Conservation (phyloP, 2,113 vertebrate species). For the Catharus minimus region DNA sequence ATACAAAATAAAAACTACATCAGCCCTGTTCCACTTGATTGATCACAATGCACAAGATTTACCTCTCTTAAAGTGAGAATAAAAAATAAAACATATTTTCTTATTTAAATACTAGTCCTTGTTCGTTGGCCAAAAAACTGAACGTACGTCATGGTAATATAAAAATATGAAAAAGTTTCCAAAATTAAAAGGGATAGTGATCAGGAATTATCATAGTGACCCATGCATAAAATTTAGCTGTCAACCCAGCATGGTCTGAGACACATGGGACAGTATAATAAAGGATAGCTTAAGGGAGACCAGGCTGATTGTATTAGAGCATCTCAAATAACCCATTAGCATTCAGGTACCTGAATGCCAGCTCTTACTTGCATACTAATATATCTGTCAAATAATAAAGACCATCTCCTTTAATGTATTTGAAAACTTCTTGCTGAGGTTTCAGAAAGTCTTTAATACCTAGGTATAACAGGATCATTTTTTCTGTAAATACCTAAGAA, state of each 20-base stretch:
- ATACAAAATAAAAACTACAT: not conserved
- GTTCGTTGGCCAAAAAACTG: not conserved
- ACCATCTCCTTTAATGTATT: not conserved
- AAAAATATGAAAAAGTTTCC: not conserved
- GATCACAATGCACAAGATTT: not conserved
- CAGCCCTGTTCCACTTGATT: not conserved
- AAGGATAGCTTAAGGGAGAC: not conserved
- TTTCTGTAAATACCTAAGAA: not conserved
- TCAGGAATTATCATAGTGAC: accelerated
- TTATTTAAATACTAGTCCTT: not conserved
- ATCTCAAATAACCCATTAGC: not conserved
- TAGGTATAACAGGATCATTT: not conserved
- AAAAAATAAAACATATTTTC: not conserved
- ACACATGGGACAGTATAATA: not conserved
- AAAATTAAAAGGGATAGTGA: not conserved
- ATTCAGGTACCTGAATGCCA: not conserved
- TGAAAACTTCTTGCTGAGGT: not conserved
- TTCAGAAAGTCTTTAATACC: not conserved
- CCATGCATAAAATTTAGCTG: not conserved
- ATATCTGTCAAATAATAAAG: not conserved
- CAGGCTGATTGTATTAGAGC: not conserved
- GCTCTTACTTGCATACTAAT: not conserved
- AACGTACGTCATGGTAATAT: not conserved
- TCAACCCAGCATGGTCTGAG: not conserved
- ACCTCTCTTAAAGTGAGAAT: not conserved